Percentiles rank a stretch among this genome's conserved stretches.
phyloP scores from a whole-genome alignment of 2,888 invertebrate species.

The Caenorhabditis virilis region DNA sequence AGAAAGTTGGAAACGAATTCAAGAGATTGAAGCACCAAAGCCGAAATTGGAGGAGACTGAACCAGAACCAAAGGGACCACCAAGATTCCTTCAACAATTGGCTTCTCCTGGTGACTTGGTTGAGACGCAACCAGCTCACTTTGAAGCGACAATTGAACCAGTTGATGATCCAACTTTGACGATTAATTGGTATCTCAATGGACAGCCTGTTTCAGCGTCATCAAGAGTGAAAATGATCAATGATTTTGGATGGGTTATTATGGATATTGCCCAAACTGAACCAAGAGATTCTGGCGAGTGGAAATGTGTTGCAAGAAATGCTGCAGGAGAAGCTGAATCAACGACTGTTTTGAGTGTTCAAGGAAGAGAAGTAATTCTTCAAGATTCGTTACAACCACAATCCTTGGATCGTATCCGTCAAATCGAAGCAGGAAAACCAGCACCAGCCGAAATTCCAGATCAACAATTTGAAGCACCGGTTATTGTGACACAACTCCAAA shows the following conservation, averaged over 20 bases:
- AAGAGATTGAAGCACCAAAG: constrained; percentile 61
- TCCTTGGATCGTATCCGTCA: constrained; percentile 80
- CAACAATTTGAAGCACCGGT: constrained; percentile 53
- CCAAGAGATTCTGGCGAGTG: constrained; percentile 90
- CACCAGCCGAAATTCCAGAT: constrained; percentile 50
- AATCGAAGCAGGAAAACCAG: constrained; percentile 62
- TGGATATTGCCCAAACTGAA: constrained; percentile 77
- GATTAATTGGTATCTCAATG: constrained; percentile 78
- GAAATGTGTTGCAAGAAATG: constrained; percentile 88
- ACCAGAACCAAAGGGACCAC: constrained; percentile 54
- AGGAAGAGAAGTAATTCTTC: constrained; percentile 75
- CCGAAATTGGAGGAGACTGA: constrained; percentile 50
- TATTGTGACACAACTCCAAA: constrained; percentile 51
- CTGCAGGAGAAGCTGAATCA: constrained; percentile 88
- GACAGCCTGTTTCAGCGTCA: constrained; percentile 80
- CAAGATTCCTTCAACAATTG: constrained; percentile 42
- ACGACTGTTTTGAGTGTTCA: constrained; percentile 69
- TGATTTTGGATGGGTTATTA: constrained; percentile 89
- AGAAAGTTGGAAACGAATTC: constrained; percentile 85
- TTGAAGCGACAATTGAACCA: constrained; percentile 89
- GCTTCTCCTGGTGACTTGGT: constrained; percentile 48
- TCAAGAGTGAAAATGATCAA: constrained; percentile 91
- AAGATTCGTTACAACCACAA: constrained; percentile 87
- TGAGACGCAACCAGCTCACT: constrained; percentile 86
- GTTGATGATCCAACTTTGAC: constrained; percentile 80